Conservation (phyloP, 2,888 invertebrate species). For the Eupeodes latifasciatus region DNA sequence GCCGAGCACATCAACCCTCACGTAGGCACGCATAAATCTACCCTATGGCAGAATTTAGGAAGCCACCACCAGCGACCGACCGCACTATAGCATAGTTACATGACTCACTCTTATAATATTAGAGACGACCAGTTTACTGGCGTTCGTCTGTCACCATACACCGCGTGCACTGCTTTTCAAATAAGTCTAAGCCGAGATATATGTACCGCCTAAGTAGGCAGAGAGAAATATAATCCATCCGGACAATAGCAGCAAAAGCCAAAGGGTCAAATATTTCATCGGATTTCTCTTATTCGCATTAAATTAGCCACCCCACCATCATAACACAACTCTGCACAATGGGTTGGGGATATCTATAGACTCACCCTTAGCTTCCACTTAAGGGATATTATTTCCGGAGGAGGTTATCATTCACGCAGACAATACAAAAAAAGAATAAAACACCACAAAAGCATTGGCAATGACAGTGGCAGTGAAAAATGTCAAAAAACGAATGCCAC, state of each 20-base stretch:
- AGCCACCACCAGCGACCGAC: not conserved
- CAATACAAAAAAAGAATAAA: not conserved
- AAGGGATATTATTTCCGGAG: constrained; percentile 68
- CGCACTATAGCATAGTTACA: constrained; percentile 30
- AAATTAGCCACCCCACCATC: constrained; percentile 12
- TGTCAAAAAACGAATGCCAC: constrained; percentile 46
- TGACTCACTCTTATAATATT: constrained; percentile 24
- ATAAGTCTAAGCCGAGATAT: constrained; percentile 32
- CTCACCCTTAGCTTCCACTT: constrained; percentile 30
- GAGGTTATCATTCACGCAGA: constrained; percentile 66
- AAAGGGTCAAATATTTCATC: constrained; percentile 63
- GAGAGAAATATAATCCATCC: constrained; percentile 40
- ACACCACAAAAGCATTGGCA: constrained; percentile 60
- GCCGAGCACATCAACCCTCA: constrained; percentile 60
- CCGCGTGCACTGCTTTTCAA: constrained; percentile 55
- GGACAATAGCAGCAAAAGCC: constrained; percentile 33
- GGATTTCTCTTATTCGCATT: constrained; percentile 43
- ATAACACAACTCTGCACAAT: not conserved
- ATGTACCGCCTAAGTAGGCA: not conserved
- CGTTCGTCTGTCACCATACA: constrained; percentile 4
- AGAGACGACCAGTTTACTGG: constrained; percentile 10
- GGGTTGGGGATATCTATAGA: not conserved
- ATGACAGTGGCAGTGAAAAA: constrained; percentile 74
- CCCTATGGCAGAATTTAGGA: constrained; percentile 31
- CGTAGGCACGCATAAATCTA: constrained; percentile 71